These are phyloP conservation scores for Argyresthia goedartella DNA, from an alignment of 2,888 invertebrate genomes.

Conservation along the genomic window DNA sequence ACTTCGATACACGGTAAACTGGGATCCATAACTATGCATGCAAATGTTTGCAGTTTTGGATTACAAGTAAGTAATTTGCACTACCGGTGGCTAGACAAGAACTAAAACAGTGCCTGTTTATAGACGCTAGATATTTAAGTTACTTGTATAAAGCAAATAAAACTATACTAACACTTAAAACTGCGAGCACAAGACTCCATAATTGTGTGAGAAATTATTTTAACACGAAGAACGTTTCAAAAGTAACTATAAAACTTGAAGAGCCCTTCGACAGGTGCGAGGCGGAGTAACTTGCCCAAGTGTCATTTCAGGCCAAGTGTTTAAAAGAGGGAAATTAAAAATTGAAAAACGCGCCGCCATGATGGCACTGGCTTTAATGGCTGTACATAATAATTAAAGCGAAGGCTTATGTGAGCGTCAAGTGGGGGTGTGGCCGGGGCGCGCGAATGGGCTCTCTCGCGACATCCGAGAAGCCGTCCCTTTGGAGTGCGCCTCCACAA, in stretches of 20 bases:
- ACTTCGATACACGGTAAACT: no score
- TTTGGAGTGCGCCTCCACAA: slow-evolving; percentile 58
- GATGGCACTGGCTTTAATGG: slow-evolving; percentile 65
- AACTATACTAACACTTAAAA: no score
- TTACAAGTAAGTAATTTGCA: no score
- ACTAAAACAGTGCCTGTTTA: no score
- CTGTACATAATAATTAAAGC: slow-evolving; percentile 71
- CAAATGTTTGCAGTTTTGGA: no score
- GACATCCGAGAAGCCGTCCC: slow-evolving; percentile 67
- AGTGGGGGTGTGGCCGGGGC: slow-evolving; percentile 66
- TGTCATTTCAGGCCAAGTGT: slow-evolving; percentile 46
- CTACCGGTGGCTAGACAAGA: no score
- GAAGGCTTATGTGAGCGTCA: slow-evolving; percentile 64
- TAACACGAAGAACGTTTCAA: neutral
- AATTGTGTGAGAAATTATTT: no score
- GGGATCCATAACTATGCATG: no score
- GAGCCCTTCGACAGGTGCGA: slow-evolving; percentile 3
- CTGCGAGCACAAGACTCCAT: no score
- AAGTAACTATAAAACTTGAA: slow-evolving; percentile 1
- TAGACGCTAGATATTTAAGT: no score
- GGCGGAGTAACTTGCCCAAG: slow-evolving; percentile 17
- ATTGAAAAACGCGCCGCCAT: slow-evolving; percentile 68
- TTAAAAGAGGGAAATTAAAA: slow-evolving; percentile 65
- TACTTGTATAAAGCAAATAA: no score
- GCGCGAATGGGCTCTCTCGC: slow-evolving; percentile 64